Evolutionary conservation across 2,797 vertebrate genomes (phyloP).

Genomic region (Pachyuromys duprasi): DNA sequence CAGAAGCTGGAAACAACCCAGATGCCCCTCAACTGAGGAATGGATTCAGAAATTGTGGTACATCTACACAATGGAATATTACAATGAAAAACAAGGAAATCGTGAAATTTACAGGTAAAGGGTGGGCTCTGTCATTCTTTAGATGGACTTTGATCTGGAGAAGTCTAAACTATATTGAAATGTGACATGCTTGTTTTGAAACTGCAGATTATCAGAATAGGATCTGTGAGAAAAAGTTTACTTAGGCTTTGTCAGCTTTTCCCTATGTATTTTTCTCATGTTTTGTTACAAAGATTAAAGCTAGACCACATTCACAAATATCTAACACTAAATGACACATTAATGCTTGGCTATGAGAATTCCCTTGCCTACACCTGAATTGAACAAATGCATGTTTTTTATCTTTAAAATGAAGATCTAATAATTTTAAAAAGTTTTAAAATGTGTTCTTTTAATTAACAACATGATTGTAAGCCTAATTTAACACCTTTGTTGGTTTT

Average conservation of each 20-base stretch:
- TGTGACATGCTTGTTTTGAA: conserved; percentile 7
- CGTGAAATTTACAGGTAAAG: no score
- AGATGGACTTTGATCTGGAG: conserved; percentile 1
- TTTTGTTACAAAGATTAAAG: conserved; percentile 8
- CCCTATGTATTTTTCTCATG: background rate
- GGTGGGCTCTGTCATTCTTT: background rate
- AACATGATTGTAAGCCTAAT: conserved; percentile 39
- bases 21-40: no score
- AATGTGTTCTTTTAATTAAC: conserved; percentile 59
- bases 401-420: conserved; percentile 12
- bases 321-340: background rate
- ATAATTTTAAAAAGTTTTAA: background rate
- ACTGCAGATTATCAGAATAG: background rate
- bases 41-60: no score
- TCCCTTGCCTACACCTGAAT: background rate
- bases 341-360: conserved; percentile 34
- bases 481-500: conserved; percentile 43
- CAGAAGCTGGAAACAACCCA: no score
- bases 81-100: no score
- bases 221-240: background rate
- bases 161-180: conserved; percentile 38
- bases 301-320: conserved; percentile 28
- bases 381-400: conserved; percentile 15
- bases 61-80: no score
- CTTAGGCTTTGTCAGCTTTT: background rate